A percentile compares a stretch with the other conserved stretches of the same genome.
These are phyloP conservation scores for Gavialis gangeticus DNA, from an alignment of 2,113 vertebrate genomes.

Conservation along the genomic window DNA sequence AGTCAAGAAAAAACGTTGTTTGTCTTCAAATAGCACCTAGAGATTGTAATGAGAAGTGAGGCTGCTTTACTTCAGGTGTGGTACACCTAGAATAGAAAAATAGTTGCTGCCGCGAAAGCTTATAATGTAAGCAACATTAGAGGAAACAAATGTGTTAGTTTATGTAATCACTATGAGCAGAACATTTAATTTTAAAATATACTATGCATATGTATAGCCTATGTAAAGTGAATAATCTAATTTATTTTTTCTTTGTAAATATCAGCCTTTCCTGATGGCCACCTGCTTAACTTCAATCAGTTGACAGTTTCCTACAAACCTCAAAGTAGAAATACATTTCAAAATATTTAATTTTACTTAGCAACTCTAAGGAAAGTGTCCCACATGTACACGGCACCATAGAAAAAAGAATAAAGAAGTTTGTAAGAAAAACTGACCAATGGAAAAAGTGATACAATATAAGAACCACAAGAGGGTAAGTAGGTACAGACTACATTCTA, in stretches of 20 bases:
- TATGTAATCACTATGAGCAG: too few species aligned
- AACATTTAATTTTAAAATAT: too few species aligned
- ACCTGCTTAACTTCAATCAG: not conserved
- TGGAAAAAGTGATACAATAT: not conserved
- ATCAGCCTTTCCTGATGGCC: not conserved
- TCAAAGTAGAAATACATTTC: not conserved
- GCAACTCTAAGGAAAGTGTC: not conserved
- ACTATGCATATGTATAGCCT: too few species aligned
- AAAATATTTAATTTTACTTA: not conserved
- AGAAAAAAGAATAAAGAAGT: not conserved
- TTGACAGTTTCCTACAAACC: not conserved
- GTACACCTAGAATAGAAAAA: not conserved
- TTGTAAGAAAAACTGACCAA: rapidly evolving
- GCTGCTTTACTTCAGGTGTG: not conserved
- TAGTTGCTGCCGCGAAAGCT: not conserved
- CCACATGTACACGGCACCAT: rapidly evolving
- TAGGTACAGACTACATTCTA: not conserved
- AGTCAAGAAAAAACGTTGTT: not conserved
- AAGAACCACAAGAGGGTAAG: not conserved
- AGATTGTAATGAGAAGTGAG: not conserved
- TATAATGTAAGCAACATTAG: not conserved
- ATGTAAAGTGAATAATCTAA: too few species aligned
- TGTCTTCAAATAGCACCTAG: not conserved
- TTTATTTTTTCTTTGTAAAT: not conserved
- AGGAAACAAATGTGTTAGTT: not conserved